Evolutionary conservation across 2,888 invertebrate genomes (phyloP), one percentile per base, ranked within the genome.

Genomic region (Rutpela maculata): DNA sequence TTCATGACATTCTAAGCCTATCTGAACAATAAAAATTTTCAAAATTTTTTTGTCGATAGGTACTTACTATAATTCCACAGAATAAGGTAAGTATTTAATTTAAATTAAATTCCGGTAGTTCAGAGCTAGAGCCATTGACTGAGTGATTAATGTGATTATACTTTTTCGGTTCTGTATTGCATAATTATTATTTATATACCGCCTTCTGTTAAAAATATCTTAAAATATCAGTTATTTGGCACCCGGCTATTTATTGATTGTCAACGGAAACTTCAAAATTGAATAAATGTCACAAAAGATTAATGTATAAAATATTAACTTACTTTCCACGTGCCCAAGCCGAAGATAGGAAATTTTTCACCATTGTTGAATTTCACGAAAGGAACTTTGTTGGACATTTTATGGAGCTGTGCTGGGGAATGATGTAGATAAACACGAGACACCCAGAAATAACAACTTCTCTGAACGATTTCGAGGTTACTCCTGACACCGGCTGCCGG

Each of bases 301-400:
- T 7, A 43, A 38, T 1, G 18, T n/a, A 17, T 66, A n/a, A 26
- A 17, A 15, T 19, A 31, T 56, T 6, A 12, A 74, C 78, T 66
- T 76, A 84, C 84, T 81, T 84, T 84, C 92, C 59, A 84, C 10
- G 84, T 84, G 35, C 84, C 84, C 59, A 92, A 86, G 9, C 92
- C 92, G 66, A 92, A 85, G 56, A 89, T 85, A 1, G 92, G 92
- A 75, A 91, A 87, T 77, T 89, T 85, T 12, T 84, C 19, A 11
- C 91, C 92, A 80, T 90, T 89, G 81, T 85, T 90, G 6, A 92
- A 87, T 60, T 86, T 88, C 0, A 90, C 75, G 17, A 19, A 38
- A 43, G 65, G 65, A 43, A 50, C 19, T 18, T 38, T 43, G 12
- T 22, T 59, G 22, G 59, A 19, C 18, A 19, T 22, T 12, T 19